A percentile compares a stretch with the other conserved stretches of the same genome.
These are phyloP conservation scores for Hirtodrosophila histrioides DNA, from an alignment of 2,888 invertebrate species.

Conservation along the genomic window DNA sequence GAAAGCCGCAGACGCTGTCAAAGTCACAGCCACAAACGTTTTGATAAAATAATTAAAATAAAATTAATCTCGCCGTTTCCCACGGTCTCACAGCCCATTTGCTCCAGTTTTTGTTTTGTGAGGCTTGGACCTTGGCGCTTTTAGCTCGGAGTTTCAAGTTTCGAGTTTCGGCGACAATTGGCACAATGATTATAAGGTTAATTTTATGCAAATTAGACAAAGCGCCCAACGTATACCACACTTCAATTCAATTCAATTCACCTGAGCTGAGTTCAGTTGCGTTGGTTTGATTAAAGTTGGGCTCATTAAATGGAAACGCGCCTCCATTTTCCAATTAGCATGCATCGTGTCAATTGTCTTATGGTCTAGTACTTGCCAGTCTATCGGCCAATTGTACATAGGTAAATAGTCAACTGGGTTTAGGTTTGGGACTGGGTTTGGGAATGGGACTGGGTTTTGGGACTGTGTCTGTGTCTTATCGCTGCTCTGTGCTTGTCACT, in stretches of 20 bases:
- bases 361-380: conserved; percentile 8
- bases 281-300: conserved; percentile 6
- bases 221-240: conserved; percentile 43
- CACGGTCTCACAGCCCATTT: conserved; percentile 64
- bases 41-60: conserved; percentile 79
- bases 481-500: conserved; percentile 23
- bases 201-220: conserved; percentile 69
- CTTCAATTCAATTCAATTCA: conserved; percentile 18
- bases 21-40: conserved; percentile 69
- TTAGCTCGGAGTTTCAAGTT: conserved; percentile 39
- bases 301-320: conserved; percentile 49
- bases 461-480: conserved; percentile 37
- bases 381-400: conserved; percentile 33
- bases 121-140: background rate
- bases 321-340: conserved; percentile 68
- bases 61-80: conserved; percentile 75
- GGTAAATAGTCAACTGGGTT: conserved; percentile 31
- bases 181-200: conserved; percentile 73
- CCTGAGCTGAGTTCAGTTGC: conserved; percentile 13
- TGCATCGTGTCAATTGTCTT: conserved; percentile 47
- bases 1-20: conserved; percentile 45
- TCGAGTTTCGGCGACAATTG: conserved; percentile 52
- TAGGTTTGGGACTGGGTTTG: conserved; percentile 5
- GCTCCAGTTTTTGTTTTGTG: conserved; percentile 53
- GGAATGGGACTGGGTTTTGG: background rate